Conservation (phyloP, 2,888 invertebrate species). For the Noctua comes region DNA sequence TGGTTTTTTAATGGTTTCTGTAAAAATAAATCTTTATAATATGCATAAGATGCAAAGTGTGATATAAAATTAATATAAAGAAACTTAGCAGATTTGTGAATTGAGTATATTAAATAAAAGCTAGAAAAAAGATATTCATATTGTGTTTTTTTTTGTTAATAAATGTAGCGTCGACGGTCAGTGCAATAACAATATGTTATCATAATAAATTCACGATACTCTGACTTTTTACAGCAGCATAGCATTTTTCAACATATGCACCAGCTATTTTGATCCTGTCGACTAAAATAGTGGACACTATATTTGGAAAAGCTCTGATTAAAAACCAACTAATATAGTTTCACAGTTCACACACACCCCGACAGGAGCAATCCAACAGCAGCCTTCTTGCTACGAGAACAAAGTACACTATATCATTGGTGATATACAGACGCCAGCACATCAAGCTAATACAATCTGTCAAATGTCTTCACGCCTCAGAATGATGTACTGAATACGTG, state of each 20-base stretch:
- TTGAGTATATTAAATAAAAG: not conserved
- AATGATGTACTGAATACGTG: too few relatives aligned
- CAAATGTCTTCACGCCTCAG: too few relatives aligned
- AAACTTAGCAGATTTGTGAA: not conserved
- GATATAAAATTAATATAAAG: too few relatives aligned
- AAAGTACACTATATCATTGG: not conserved
- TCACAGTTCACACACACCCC: not conserved
- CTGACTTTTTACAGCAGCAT: not conserved
- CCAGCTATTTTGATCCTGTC: not conserved
- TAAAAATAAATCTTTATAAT: too few relatives aligned
- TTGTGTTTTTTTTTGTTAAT: not conserved
- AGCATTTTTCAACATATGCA: not conserved
- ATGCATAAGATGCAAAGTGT: too few relatives aligned
- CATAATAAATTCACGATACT: not conserved
- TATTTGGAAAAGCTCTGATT: not conserved
- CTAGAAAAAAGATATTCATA: not conserved
- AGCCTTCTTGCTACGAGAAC: not conserved
- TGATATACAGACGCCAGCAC: not conserved
- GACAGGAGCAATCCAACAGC: not conserved
- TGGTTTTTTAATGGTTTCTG: too few relatives aligned
- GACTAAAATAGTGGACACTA: not conserved
- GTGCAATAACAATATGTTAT: conserved; percentile 22
- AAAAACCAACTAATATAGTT: not conserved
- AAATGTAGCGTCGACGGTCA: not conserved
- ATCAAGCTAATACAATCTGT: too few relatives aligned